A percentile compares a stretch with the other conserved stretches of the same genome.
These are phyloP conservation scores for Pseudois nayaur DNA, from an alignment of 2,113 vertebrate species.

Conservation along the genomic window DNA sequence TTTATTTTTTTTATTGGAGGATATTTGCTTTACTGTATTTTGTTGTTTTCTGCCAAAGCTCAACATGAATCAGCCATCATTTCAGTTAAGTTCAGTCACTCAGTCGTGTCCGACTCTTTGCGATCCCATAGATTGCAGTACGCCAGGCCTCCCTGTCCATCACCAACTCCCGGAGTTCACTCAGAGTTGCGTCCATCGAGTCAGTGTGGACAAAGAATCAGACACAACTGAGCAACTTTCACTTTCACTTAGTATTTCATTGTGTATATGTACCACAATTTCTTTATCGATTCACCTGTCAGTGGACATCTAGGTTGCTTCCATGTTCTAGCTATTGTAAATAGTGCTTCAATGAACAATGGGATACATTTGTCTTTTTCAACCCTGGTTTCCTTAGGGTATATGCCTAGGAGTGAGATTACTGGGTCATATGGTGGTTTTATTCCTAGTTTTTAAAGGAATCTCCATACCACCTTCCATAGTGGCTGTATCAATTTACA, in stretches of 20 bases:
- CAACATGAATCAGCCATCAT: too few species aligned
- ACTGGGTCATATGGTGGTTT: not conserved
- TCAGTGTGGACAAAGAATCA: too few species aligned
- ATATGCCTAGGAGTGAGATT: not conserved
- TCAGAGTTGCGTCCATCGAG: too few species aligned
- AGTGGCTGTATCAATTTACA: not conserved
- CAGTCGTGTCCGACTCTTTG: too few species aligned
- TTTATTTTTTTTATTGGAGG: too few species aligned
- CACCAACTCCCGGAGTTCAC: too few species aligned
- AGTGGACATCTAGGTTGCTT: not conserved
- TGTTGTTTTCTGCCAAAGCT: too few species aligned
- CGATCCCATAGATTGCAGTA: too few species aligned
- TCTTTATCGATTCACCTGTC: not conserved
- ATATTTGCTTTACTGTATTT: too few species aligned
- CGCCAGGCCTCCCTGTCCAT: too few species aligned
- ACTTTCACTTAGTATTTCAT: not conserved
- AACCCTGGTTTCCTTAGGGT: not conserved
- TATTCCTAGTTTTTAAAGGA: not conserved
- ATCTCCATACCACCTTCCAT: not conserved
- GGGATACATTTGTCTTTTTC: not conserved
- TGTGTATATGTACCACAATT: not conserved
- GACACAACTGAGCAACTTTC: too few species aligned
- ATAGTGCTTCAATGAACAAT: not conserved
- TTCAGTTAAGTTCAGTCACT: too few species aligned
- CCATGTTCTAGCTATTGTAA: not conserved